These are phyloP conservation scores for Elysia crispata DNA, from an alignment of 2,888 invertebrate species.

Conservation along the genomic window DNA sequence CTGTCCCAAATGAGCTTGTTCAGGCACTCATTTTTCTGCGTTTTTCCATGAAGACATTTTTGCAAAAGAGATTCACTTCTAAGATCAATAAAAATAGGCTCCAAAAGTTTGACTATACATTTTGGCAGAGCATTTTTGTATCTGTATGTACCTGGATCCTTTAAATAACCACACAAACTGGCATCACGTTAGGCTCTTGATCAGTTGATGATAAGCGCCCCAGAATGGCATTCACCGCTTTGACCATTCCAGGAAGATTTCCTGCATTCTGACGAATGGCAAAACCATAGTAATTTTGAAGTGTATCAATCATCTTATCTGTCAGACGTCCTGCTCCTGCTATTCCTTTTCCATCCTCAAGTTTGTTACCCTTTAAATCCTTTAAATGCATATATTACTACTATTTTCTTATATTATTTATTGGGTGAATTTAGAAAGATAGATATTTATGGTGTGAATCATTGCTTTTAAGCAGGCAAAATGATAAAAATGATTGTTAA, in stretches of 20 bases:
- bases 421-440: too few species aligned
- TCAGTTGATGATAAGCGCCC: too few species aligned
- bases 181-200: conserved; percentile 12
- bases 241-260: neutral
- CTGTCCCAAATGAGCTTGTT: too few species aligned
- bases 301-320: neutral
- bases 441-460: too few species aligned
- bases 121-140: neutral
- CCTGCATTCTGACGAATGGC: conserved; percentile 25
- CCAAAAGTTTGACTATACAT: neutral
- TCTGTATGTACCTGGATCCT: neutral
- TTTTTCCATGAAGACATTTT: too few species aligned
- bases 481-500: too few species aligned
- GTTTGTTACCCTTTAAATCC: neutral
- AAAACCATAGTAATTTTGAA: conserved; percentile 26
- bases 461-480: too few species aligned
- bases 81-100: conserved; percentile 11
- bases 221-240: conserved; percentile 24
- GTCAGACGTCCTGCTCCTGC: conserved; percentile 17
- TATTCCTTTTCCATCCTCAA: conserved; percentile 21
- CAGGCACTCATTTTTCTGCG: too few species aligned
- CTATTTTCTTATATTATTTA: too few species aligned
- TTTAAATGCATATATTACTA: too few species aligned
- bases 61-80: too few species aligned
- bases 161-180: neutral